A percentile compares a stretch with the other conserved stretches of the same genome.
phyloP scores from a whole-genome alignment of 1,140 invertebrate genomes.

The Caenorhabditis tropicalis region DNA sequence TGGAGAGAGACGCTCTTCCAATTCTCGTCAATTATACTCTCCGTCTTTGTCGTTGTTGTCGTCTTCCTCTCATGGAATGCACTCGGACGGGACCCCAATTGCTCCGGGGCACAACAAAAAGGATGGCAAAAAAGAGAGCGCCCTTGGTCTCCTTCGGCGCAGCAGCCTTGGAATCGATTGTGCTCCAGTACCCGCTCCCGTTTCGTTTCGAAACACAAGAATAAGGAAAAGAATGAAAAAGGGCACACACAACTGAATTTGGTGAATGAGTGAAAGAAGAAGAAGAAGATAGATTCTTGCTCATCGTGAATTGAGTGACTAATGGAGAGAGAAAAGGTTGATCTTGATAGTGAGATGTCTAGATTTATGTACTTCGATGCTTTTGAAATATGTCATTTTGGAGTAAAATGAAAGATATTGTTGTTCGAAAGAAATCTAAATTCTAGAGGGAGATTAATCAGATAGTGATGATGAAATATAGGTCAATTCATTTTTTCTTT shows the following conservation, averaged over 20 bases:
- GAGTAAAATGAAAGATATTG: background rate
- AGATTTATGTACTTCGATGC: background rate
- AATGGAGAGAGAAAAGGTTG: background rate
- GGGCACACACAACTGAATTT: background rate
- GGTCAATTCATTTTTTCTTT: too few relatives aligned
- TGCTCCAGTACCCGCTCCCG: background rate
- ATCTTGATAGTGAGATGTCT: conserved; percentile 18
- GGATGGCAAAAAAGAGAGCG: background rate
- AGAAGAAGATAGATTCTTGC: background rate
- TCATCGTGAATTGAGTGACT: too few relatives aligned
- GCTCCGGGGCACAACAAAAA: conserved; percentile 14
- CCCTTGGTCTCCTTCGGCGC: background rate
- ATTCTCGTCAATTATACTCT: conserved; percentile 44
- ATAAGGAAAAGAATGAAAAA: background rate
- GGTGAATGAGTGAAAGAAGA: background rate
- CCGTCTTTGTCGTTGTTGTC: background rate
- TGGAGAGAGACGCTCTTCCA: conserved; percentile 10
- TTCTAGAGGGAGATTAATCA: too few relatives aligned
- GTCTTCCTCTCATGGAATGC: background rate
- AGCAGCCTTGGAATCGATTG: conserved; percentile 22
- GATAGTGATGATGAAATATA: too few relatives aligned
- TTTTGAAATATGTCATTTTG: background rate
- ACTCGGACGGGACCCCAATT: conserved; percentile 21
- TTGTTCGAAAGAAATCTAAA: too few relatives aligned
- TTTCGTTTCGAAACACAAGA: conserved; percentile 23